Base-by-base conservation (phyloP, 2,113 vertebrate genomes). In the Callipepla squamata region DNA sequence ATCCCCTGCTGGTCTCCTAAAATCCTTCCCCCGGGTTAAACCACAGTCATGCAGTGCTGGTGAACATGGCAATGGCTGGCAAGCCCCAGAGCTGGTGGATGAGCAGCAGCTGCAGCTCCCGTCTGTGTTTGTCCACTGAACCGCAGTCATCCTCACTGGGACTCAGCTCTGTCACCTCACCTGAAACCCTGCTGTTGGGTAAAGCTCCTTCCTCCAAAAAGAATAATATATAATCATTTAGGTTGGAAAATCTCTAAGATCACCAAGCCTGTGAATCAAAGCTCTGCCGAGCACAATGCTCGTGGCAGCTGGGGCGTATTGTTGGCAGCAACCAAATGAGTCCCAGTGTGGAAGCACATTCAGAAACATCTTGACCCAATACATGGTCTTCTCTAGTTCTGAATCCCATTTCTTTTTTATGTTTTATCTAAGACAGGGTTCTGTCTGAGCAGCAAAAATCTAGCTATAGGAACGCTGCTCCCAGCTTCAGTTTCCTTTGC, bases 91-190 rank as follows among this genome's bases (percentile, higher is more conserved):
- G 53, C 58, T n/a, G 1, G 32, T 55, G 42, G 61, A 40, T 0
- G 0, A 87, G 74, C 74, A 22, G 30, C 0, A 9, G 44, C 75
- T 36, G 47, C 18, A 40, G 55, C 65, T 65, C 55, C 2, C 2
- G 6, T 19, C 57, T 59, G 67, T 2, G 0, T n/a, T 45, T 7
- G 1, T 62, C 38, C 4, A 1, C 67, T 62, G 80, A 63, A 12
- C 63, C 32, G 44, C 80, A 23, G 32, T 14, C 48, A 25, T 13
- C 36, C 36, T 13, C 42, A 84, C 23, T 5, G 17, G 72, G 88
- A 69, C 47, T 77, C 81, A 18, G 62, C 28, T 59, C 36, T 58
- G 16, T 25, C 30, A 5, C 61, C 51, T 62, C 74, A 63, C n/a
- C 61, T 59, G 57, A 91, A 77, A 50, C 16, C 16, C 20, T 26